Evolutionary conservation across 2,797 vertebrate species (phyloP).

Genomic region (Hippopotamyrus pictus): DNA sequence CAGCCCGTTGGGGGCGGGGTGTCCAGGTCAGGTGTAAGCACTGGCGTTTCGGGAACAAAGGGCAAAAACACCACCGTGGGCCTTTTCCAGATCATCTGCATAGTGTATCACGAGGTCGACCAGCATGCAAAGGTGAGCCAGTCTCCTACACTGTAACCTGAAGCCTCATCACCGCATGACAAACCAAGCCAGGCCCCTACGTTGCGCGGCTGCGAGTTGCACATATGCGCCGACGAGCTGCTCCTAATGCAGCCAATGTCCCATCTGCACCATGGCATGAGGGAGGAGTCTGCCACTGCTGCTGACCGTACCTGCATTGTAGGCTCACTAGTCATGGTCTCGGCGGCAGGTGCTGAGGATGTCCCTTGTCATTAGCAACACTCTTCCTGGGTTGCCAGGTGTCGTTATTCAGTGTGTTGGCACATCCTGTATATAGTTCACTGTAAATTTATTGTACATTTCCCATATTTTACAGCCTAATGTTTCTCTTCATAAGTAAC

Average conservation of each 20-base stretch:
- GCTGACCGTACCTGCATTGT: background rate
- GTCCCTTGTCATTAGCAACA: background rate
- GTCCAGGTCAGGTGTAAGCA: background rate
- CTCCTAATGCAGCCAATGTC: background rate
- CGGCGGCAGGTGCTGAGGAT: background rate
- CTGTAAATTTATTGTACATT: background rate
- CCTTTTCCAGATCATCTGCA: background rate
- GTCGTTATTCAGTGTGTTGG: background rate
- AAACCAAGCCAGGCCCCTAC: background rate
- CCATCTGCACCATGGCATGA: background rate
- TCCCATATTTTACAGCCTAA: background rate
- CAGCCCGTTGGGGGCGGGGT: background rate
- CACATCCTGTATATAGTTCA: background rate
- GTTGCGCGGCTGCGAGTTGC: background rate
- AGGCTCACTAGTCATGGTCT: background rate
- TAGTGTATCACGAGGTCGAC: background rate
- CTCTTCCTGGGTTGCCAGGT: background rate
- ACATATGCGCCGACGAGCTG: background rate
- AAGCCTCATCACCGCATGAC: background rate
- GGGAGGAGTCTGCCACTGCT: background rate
- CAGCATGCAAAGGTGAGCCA: background rate
- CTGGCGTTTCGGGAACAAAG: background rate
- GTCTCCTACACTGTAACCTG: background rate
- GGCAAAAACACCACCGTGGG: background rate
- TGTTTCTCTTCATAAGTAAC: background rate